Base-by-base conservation (phyloP, 2,888 invertebrate species). In the Andrena minutula region DNA sequence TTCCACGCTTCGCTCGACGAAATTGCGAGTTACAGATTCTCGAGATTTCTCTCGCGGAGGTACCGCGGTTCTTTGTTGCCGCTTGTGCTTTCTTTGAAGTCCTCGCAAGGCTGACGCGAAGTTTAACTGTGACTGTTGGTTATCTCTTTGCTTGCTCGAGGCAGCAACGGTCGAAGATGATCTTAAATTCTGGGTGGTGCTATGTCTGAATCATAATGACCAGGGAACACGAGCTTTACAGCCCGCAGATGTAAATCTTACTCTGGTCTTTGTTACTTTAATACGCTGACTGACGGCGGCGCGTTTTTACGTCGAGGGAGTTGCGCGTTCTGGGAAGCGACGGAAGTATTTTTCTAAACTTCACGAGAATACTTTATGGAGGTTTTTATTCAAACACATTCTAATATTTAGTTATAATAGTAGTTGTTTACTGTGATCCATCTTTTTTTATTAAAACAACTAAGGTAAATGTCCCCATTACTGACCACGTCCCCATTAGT, bases 21-120 rank as follows among this genome's bases (percentile, higher is more conserved):
- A 61, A 70, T 35, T 30, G n/a, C 32, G 16, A 26, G 23, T 51
- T 28, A 60, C 65, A 7, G 28, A 32, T 41, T 61, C 41, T 23
- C 6, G 28, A 51, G 51, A 41, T n/a, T 51, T 66, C 23, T 7
- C 16, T 0, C 2, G 56, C 35, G 51, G 35, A 5, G 16, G 20
- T 30, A 1, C 28, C 28, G 8, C 23, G 74, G 28, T 30, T 23
- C 30, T 47, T 51, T 77, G 32, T 61, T 61, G 35, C 8, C 28
- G 12, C 6, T 74, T n/a, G 10, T 41, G 8, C n/a, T 28, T 49
- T 30, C 74, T 74, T 78, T 47, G 66, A 78, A 12, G 58, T 30
- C n/a, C 0, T 61, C n/a, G 28, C 20, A 32, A 28, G 12, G n/a
- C 41, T 12, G 23, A 35, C 6, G 26, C 2, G n/a, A 23, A 28